Evolutionary conservation across 2,888 invertebrate genomes (phyloP).

Genomic region (Perizoma flavofasciatum): DNA sequence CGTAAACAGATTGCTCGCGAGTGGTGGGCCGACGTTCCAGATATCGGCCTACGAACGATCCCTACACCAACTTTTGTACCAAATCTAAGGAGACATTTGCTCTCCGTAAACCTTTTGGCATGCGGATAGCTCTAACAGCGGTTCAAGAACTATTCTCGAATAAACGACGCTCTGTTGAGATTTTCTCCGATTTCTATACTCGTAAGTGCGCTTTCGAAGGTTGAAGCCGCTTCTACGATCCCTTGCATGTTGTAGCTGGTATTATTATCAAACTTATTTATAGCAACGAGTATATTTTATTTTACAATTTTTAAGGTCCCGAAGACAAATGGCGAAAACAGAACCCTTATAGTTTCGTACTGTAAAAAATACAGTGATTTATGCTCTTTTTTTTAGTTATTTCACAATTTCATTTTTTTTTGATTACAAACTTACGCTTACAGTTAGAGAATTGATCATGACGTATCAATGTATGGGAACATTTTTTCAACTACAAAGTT

Average conservation of each 20-base stretch:
- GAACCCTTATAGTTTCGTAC: no score
- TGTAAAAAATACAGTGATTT: no score
- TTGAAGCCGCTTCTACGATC: neutral
- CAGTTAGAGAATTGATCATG: no score
- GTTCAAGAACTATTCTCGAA: constrained; percentile 46
- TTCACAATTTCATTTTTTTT: no score
- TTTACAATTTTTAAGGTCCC: no score
- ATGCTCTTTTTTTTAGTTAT: no score
- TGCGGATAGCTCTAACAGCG: constrained; percentile 46
- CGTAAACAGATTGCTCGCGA: constrained; percentile 83
- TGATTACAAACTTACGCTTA: no score
- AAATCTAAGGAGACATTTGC: constrained; percentile 55
- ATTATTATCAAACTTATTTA: neutral
- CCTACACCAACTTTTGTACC: constrained; percentile 65
- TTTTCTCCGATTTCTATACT: constrained; percentile 23
- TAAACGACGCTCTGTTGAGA: constrained; percentile 37
- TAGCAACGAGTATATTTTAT: no score
- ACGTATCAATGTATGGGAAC: no score
- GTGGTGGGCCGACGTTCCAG: constrained; percentile 66
- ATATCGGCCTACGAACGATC: constrained; percentile 72
- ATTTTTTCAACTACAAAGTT: no score
- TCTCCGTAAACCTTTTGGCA: constrained; percentile 54
- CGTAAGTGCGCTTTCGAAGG: constrained; percentile 14
- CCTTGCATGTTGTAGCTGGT: neutral
- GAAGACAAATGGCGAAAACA: no score